Evolutionary conservation across 2,797 vertebrate species (phyloP).

Genomic region (Acanthurus leucopareius): DNA sequence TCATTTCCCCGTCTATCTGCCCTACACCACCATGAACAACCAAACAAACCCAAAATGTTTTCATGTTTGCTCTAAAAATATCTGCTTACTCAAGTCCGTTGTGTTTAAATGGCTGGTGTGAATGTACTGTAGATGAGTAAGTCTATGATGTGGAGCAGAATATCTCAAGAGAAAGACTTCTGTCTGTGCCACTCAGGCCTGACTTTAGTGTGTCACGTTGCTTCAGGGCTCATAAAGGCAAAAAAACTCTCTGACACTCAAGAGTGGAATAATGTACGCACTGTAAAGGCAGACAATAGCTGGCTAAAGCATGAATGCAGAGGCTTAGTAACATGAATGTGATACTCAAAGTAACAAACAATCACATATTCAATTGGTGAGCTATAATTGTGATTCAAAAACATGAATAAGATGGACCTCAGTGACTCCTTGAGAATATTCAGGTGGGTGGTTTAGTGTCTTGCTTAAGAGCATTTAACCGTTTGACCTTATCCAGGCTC

Average conservation of each 20-base stretch:
- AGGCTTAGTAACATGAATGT: neutral
- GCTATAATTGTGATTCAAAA: neutral
- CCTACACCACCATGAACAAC: slow-evolving; percentile 24
- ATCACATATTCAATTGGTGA: neutral
- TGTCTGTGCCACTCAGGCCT: slow-evolving; percentile 18
- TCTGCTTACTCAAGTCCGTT: slow-evolving; percentile 22
- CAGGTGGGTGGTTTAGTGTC: neutral
- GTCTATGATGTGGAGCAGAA: slow-evolving; percentile 16
- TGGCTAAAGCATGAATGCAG: neutral
- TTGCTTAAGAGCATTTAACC: neutral
- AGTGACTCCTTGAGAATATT: neutral
- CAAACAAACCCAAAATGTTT: slow-evolving; percentile 27
- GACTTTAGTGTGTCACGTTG: slow-evolving; percentile 5
- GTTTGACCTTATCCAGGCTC: neutral
- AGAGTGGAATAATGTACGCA: neutral
- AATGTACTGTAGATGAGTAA: slow-evolving; percentile 23
- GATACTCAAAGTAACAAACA: neutral
- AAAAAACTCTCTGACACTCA: slow-evolving; percentile 11
- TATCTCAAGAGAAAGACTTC: slow-evolving; percentile 14
- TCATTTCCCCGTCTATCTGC: slow-evolving; percentile 38
- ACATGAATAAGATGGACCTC: neutral
- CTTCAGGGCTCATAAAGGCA: slow-evolving; percentile 22
- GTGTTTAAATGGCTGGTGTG: slow-evolving; percentile 37
- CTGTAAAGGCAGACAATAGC: neutral
- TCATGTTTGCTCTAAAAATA: slow-evolving; percentile 20